Evolutionary conservation across 2,113 vertebrate genomes (phyloP).

Genomic region (Vicugna pacos): DNA sequence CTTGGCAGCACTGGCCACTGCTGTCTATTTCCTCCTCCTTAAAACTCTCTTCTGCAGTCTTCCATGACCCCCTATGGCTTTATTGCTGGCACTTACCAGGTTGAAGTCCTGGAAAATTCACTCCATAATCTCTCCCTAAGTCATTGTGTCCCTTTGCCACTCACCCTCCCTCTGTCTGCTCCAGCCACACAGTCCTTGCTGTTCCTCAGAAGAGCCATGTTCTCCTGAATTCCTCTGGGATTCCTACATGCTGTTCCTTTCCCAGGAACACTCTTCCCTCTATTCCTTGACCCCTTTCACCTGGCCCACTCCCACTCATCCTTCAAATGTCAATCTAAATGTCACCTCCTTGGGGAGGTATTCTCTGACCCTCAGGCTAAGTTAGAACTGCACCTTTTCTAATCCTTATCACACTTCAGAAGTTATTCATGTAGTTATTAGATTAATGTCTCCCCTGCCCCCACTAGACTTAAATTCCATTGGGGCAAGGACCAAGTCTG

Average conservation of each 20-base stretch:
- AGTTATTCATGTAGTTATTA: neutral
- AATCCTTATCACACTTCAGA: neutral
- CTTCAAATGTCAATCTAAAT: neutral
- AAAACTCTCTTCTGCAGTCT: slow-evolving; percentile 28
- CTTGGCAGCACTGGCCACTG: neutral
- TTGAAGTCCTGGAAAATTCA: neutral
- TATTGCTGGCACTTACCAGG: neutral
- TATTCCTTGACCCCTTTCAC: neutral
- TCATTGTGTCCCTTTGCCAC: neutral
- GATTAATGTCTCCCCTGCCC: neutral
- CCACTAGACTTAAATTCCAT: neutral
- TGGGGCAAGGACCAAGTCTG: neutral
- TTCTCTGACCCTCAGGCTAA: neutral
- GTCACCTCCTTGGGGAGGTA: neutral
- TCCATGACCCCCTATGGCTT: neutral
- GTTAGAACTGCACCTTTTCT: neutral
- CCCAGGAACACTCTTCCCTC: neutral
- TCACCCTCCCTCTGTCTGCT: neutral
- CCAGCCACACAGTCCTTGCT: neutral
- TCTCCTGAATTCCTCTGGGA: neutral
- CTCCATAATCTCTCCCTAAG: neutral
- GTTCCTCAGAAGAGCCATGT: neutral
- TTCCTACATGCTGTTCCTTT: neutral
- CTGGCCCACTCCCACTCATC: neutral
- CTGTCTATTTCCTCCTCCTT: neutral